Evolutionary conservation across 35 echinoderm and acorn worm species (phyloP).

Genomic region (Heliocidaris tuberculata): DNA sequence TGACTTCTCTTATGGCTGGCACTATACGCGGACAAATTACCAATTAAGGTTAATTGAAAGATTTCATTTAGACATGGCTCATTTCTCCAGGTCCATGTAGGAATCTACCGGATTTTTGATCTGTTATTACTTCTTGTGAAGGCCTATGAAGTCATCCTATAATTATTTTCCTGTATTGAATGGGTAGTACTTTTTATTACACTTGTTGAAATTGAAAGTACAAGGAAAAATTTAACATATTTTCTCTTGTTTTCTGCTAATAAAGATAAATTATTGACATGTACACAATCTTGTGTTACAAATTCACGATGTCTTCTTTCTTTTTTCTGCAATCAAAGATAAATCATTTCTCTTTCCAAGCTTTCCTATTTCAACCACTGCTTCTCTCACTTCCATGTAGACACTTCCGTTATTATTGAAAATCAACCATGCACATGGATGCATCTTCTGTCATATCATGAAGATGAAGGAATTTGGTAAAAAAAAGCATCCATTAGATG

Average conservation of each 20-base stretch:
- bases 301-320: too few species aligned
- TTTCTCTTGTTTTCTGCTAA: too few species aligned
- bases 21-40: background rate
- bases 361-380: background rate
- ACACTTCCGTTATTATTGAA: background rate
- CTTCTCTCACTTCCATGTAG: background rate
- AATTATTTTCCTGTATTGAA: background rate
- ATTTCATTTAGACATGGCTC: conserved; percentile 17
- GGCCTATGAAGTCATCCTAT: background rate
- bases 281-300: too few species aligned
- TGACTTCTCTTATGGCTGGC: background rate
- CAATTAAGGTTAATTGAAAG: conserved; percentile 18
- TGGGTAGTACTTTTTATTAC: too few species aligned
- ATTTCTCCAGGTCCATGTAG: background rate
- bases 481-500: background rate
- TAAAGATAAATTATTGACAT: too few species aligned
- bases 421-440: background rate
- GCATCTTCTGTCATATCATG: background rate
- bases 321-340: background rate
- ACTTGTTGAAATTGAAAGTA: too few species aligned
- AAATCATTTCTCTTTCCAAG: background rate
- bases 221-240: too few species aligned
- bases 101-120: background rate
- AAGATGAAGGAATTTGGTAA: background rate
- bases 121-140: background rate